Conservation (phyloP, 2,797 vertebrate species). For the Odontamblyopus lacepedii region DNA sequence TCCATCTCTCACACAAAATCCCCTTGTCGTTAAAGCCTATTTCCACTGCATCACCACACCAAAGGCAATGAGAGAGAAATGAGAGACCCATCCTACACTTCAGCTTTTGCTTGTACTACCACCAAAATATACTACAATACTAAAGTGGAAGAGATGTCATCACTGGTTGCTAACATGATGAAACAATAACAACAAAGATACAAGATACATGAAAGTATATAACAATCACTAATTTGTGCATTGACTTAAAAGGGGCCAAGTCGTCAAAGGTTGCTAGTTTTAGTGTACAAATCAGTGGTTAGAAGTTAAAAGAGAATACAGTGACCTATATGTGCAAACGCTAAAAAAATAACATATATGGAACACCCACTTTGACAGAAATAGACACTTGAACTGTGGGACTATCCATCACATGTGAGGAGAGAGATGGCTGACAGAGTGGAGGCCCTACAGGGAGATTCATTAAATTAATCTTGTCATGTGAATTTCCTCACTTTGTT, state of each 20-base stretch:
- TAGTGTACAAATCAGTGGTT: slow-evolving; percentile 28
- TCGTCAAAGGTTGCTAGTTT: slow-evolving; percentile 22
- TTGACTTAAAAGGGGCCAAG: slow-evolving; percentile 41
- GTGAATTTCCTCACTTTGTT: slow-evolving; percentile 45
- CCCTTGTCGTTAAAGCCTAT: slow-evolving; percentile 53
- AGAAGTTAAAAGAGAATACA: slow-evolving; percentile 10
- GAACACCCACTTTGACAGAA: slow-evolving; percentile 42
- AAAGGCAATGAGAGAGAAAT: slow-evolving; percentile 52
- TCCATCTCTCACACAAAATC: slow-evolving; percentile 49
- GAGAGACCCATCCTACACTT: slow-evolving; percentile 19
- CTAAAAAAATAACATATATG: slow-evolving; percentile 45
- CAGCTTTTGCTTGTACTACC: slow-evolving; percentile 14
- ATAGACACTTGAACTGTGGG: slow-evolving; percentile 26
- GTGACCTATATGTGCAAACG: slow-evolving; percentile 35
- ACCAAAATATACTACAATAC: slow-evolving; percentile 31
- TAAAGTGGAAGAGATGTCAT: slow-evolving; percentile 39
- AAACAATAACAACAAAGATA: slow-evolving; percentile 36
- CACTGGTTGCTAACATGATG: slow-evolving; percentile 40
- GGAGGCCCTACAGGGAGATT: slow-evolving; percentile 35
- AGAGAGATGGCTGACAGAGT: slow-evolving; percentile 40
- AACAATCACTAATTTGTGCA: slow-evolving; percentile 54
- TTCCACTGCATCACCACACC: slow-evolving; percentile 55
- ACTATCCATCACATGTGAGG: slow-evolving; percentile 35
- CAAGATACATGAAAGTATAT: slow-evolving; percentile 29
- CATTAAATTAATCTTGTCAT: slow-evolving; percentile 58